phyloP scores from a whole-genome alignment of 2,797 vertebrate genomes.

The Lagorchestes hirsutus region DNA sequence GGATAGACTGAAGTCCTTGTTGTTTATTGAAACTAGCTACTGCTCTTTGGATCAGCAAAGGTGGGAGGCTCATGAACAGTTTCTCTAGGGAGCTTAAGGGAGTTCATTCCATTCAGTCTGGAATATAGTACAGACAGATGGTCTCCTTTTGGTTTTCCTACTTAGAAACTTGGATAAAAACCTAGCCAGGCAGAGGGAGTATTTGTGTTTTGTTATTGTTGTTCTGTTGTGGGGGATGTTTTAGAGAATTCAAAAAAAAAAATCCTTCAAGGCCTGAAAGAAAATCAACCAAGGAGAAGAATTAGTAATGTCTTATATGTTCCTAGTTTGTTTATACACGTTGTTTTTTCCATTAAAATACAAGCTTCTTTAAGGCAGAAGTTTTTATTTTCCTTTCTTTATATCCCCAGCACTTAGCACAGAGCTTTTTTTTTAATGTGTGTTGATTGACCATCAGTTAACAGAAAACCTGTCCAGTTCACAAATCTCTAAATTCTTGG shows the following conservation, averaged over 20 bases:
- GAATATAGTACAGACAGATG: neutral
- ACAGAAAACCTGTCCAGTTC: neutral
- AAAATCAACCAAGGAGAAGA: neutral
- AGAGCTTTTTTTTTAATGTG: neutral
- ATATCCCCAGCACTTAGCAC: neutral
- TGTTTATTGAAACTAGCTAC: neutral
- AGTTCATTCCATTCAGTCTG: neutral
- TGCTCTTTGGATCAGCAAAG: neutral
- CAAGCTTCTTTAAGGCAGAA: neutral
- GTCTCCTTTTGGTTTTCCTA: neutral
- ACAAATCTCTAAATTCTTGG: neutral
- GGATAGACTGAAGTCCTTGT: neutral
- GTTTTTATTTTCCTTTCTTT: neutral
- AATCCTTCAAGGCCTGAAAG: neutral
- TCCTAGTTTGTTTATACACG: neutral
- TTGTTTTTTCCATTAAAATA: neutral
- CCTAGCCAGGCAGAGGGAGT: neutral
- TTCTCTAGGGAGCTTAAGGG: neutral
- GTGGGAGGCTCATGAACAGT: neutral
- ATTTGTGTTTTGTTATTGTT: neutral
- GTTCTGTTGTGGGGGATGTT: neutral
- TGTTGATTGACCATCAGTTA: neutral
- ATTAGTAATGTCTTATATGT: neutral
- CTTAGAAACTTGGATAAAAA: neutral
- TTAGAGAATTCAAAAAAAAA: neutral